Percentiles rank a stretch among this genome's conserved stretches.
Evolutionary conservation across 2,113 vertebrate species (phyloP).

Genomic region (Sigmodon hispidus): DNA sequence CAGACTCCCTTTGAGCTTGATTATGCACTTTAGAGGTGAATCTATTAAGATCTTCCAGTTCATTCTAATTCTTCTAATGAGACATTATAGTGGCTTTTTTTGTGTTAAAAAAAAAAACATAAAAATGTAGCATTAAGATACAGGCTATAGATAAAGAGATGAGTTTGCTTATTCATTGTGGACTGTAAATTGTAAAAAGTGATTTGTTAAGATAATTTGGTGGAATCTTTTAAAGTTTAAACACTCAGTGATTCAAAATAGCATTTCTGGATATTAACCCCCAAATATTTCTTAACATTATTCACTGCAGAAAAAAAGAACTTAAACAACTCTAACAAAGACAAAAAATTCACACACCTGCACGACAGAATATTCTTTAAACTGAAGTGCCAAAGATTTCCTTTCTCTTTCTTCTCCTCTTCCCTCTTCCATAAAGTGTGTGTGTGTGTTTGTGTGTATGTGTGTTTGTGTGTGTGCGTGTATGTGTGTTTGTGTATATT

Average conservation of each 20-base stretch:
- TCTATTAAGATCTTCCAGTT: conserved; percentile 8
- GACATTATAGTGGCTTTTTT: background rate
- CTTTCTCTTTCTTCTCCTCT: no score
- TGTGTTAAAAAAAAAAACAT: conserved; percentile 28
- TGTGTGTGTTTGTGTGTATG: background rate
- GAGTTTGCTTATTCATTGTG: background rate
- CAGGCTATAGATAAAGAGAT: background rate
- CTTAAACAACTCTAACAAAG: background rate
- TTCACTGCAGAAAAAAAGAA: background rate
- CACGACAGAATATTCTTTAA: no score
- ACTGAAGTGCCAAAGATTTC: no score
- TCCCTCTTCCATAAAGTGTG: background rate
- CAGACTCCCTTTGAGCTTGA: background rate
- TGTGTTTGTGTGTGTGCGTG: no score
- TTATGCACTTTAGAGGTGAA: conserved; percentile 28
- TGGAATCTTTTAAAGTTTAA: conserved; percentile 15
- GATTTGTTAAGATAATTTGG: background rate
- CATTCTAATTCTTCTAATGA: conserved; percentile 54
- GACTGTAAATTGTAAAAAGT: conserved; percentile 32
- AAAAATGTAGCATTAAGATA: background rate
- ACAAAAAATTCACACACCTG: background rate
- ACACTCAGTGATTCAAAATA: background rate
- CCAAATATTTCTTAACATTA: background rate
- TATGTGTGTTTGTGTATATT: rapidly evolving
- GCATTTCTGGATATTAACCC: conserved; percentile 9